A percentile compares a stretch with the other conserved stretches of the same genome.
Conservation (phyloP, 2,113 vertebrate species). For the Trichomycterus rosablanca region DNA sequence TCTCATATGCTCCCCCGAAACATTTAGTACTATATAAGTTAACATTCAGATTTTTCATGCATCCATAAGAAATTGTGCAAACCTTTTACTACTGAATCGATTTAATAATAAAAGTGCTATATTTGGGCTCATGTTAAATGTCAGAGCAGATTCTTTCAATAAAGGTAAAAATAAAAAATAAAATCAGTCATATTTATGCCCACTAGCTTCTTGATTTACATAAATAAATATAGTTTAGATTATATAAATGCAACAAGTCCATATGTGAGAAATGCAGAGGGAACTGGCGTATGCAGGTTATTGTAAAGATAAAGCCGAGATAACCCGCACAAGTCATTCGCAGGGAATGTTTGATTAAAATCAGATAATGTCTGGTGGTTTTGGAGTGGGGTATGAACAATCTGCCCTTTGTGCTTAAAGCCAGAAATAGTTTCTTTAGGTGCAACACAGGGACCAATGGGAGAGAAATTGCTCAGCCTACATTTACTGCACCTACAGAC, state of each 20-base stretch:
- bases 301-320: slow-evolving; percentile 2
- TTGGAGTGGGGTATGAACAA: neutral
- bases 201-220: neutral
- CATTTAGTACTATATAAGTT: too few relatives aligned
- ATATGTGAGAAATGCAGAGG: neutral
- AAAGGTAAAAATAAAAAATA: too few relatives aligned
- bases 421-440: neutral
- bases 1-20: too few relatives aligned
- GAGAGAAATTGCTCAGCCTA: neutral
- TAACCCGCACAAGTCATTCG: neutral
- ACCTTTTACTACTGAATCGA: too few relatives aligned
- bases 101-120: too few relatives aligned
- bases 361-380: slow-evolving; percentile 21
- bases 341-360: too few relatives aligned
- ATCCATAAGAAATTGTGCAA: too few relatives aligned
- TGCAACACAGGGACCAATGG: neutral
- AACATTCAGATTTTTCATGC: too few relatives aligned
- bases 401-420: slow-evolving; percentile 51
- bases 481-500: neutral
- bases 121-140: too few relatives aligned
- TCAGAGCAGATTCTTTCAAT: too few relatives aligned
- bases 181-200: neutral
- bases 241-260: neutral
- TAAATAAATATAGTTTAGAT: neutral
- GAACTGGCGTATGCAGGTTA: neutral